Evolutionary conservation across 2,888 invertebrate species (phyloP).

Genomic region (Sthenelais limicola): DNA sequence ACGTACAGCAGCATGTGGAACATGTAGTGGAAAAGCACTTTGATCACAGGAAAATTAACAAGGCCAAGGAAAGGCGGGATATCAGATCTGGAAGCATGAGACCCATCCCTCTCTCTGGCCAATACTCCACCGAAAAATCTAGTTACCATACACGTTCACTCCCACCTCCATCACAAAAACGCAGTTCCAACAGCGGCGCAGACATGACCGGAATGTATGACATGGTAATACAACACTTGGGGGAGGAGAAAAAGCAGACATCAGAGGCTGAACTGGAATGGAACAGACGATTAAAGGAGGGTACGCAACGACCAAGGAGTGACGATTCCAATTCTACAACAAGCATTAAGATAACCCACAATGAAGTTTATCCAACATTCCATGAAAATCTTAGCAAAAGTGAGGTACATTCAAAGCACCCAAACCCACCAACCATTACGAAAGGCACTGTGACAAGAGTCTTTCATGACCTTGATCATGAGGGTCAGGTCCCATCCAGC

Average conservation of each 20-base stretch:
- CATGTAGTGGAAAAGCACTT: conserved; percentile 8
- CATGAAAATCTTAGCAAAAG: too few species aligned
- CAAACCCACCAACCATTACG: conserved; percentile 44
- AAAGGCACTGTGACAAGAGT: conserved; percentile 44
- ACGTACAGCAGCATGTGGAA: background rate
- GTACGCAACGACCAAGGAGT: background rate
- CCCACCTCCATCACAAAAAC: too few species aligned
- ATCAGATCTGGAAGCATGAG: too few species aligned
- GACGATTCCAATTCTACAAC: conserved; percentile 18
- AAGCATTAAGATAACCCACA: conserved; percentile 12
- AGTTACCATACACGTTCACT: too few species aligned
- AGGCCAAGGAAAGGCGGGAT: background rate
- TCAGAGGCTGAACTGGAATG: conserved; percentile 27
- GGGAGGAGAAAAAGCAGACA: background rate
- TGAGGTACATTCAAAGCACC: too few species aligned
- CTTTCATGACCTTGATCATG: conserved; percentile 33
- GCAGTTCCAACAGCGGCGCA: background rate
- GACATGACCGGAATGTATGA: conserved; percentile 33
- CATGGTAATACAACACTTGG: conserved; percentile 35
- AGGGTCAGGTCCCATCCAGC: conserved; percentile 8
- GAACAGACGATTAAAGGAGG: conserved; percentile 2
- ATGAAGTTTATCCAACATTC: too few species aligned
- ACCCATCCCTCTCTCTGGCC: too few species aligned
- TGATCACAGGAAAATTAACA: background rate
- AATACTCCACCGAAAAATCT: too few species aligned